Evolutionary conservation across 2,113 vertebrate species (phyloP).

Genomic region (Prietella phreatophila): DNA sequence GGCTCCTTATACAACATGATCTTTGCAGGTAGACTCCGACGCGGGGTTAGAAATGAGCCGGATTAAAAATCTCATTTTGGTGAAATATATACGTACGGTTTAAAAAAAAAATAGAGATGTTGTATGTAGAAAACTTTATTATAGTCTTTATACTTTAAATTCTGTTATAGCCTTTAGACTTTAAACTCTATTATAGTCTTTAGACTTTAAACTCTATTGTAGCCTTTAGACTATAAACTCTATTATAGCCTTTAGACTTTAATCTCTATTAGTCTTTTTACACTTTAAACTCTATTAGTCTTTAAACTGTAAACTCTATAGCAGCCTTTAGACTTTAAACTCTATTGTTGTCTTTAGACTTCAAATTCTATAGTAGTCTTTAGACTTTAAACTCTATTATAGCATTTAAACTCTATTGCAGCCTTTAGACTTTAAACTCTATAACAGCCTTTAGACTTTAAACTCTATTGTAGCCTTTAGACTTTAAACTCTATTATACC

Average conservation of each 20-base stretch:
- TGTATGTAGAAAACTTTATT: background rate
- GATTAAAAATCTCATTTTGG: background rate
- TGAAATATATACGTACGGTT: background rate
- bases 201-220: no score
- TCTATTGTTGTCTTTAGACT: background rate
- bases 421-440: background rate
- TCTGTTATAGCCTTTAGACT: background rate
- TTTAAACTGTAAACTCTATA: background rate
- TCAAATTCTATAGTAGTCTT: no score
- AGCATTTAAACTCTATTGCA: no score
- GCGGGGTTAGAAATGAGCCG: background rate
- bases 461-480: background rate
- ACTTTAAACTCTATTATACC: background rate
- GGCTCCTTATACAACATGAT: background rate
- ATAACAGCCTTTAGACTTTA: no score
- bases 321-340: no score
- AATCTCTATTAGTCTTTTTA: no score
- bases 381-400: no score
- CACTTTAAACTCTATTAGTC: no score
- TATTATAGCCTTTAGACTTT: no score
- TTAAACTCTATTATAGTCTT: background rate
- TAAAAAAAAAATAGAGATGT: background rate
- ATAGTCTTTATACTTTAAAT: no score
- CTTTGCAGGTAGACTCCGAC: background rate
- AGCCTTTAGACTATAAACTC: background rate